These are phyloP conservation scores for Apostichopus californicus DNA, from an alignment of 35 echinoderm and acorn worm genomes.

Conservation along the genomic window DNA sequence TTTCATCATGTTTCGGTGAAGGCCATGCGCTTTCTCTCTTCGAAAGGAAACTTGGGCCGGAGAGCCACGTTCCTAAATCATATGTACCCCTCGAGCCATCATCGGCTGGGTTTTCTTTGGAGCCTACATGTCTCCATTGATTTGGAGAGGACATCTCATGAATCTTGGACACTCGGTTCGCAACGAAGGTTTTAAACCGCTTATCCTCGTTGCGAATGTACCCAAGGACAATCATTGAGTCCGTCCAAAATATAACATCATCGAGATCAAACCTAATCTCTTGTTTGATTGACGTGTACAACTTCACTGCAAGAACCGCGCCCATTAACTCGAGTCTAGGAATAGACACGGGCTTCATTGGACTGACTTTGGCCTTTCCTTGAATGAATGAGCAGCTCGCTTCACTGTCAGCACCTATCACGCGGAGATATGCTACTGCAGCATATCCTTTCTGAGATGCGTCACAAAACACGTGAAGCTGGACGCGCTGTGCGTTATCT, in stretches of 20 bases:
- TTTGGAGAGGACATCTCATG: constrained; percentile 15
- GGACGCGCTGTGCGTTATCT: background rate
- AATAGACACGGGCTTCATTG: too few relatives aligned
- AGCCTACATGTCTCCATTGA: constrained; percentile 60
- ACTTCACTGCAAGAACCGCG: too few relatives aligned
- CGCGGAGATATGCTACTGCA: constrained; percentile 45
- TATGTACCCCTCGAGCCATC: too few relatives aligned
- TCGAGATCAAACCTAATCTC: too few relatives aligned
- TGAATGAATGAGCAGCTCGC: background rate
- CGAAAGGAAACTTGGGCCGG: too few relatives aligned
- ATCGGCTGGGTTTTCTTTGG: too few relatives aligned
- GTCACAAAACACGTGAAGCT: constrained; percentile 63
- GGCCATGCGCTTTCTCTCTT: too few relatives aligned
- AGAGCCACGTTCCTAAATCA: too few relatives aligned
- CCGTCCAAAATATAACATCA: constrained; percentile 33
- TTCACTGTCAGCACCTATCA: background rate
- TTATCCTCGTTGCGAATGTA: background rate
- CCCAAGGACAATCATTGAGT: constrained; percentile 24
- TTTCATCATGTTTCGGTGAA: background rate
- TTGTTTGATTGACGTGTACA: too few relatives aligned
- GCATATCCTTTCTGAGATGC: constrained; percentile 58
- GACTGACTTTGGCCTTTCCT: background rate
- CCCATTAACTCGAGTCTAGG: too few relatives aligned
- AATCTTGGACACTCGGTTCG: constrained; percentile 43
- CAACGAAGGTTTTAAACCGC: constrained; percentile 54